phyloP scores from a whole-genome alignment of 1,140 invertebrate species.

The Trachelipus rathkii region DNA sequence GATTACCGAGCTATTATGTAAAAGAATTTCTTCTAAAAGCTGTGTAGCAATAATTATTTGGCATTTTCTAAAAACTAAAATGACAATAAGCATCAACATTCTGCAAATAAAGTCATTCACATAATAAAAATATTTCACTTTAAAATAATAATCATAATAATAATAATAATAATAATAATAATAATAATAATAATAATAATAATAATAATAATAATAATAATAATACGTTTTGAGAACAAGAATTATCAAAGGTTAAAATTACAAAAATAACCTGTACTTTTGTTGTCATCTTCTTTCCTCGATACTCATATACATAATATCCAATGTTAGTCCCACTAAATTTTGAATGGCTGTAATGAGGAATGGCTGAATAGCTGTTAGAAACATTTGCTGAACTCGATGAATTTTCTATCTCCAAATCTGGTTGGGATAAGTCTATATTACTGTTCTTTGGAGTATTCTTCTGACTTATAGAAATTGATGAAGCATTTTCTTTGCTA shows the following conservation, averaged over 20 bases:
- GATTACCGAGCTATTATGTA: no score
- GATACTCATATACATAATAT: slow-evolving; percentile 39
- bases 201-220: no score
- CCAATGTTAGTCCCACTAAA: slow-evolving; percentile 36
- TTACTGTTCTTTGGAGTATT: slow-evolving; percentile 29
- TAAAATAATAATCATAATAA: no score
- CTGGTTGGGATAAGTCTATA: slow-evolving; percentile 27
- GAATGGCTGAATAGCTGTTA: not conserved
- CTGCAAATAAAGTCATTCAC: no score
- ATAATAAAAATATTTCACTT: no score
- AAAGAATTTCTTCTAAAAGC: no score
- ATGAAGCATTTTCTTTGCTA: not conserved
- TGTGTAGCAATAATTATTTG: no score
- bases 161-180: no score
- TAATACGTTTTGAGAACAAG: no score
- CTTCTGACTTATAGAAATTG: not conserved
- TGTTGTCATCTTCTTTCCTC: slow-evolving; percentile 33
- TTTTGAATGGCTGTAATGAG: slow-evolving; percentile 16
- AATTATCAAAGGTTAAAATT: not conserved
- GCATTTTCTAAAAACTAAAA: no score
- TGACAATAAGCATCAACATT: no score
- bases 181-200: no score
- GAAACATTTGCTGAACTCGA: not conserved
- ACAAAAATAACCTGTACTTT: slow-evolving; percentile 30
- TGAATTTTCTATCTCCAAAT: slow-evolving; percentile 19